Evolutionary conservation across 2,797 vertebrate genomes (phyloP).

Genomic region (Cynodonichthys magdalenae): DNA sequence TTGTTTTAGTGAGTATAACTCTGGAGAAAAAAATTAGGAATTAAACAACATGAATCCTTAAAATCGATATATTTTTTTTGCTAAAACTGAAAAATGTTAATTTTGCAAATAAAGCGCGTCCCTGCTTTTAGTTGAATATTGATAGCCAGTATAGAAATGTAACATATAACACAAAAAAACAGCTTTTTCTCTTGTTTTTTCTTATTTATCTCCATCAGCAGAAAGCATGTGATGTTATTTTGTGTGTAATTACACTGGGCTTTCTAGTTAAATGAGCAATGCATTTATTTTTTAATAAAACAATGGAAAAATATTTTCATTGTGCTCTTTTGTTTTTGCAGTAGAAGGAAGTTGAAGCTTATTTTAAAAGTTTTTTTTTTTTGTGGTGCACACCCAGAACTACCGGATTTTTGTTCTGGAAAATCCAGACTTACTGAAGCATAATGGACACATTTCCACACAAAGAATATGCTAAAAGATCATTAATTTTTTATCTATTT

Average conservation of each 20-base stretch:
- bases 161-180: constrained; percentile 38
- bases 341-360: background rate
- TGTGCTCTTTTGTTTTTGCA: constrained; percentile 15
- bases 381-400: background rate
- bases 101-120: constrained; percentile 13
- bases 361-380: background rate
- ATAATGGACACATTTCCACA: constrained; percentile 1
- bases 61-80: background rate
- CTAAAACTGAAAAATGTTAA: constrained; percentile 18
- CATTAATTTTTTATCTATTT: background rate
- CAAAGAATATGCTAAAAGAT: background rate
- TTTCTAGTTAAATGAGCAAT: constrained; percentile 52
- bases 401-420: background rate
- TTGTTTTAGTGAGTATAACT: constrained; percentile 25
- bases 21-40: constrained; percentile 7
- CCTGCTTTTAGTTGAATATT: constrained; percentile 17
- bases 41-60: constrained; percentile 2
- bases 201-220: constrained; percentile 47
- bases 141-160: constrained; percentile 29
- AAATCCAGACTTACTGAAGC: constrained; percentile 10
- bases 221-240: constrained; percentile 24
- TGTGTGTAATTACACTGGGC: constrained; percentile 59
- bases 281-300: constrained; percentile 79
- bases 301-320: constrained; percentile 5
- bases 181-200: constrained; percentile 44